phyloP scores from a whole-genome alignment of 1,140 invertebrate genomes.

The Papilio glaucus region DNA sequence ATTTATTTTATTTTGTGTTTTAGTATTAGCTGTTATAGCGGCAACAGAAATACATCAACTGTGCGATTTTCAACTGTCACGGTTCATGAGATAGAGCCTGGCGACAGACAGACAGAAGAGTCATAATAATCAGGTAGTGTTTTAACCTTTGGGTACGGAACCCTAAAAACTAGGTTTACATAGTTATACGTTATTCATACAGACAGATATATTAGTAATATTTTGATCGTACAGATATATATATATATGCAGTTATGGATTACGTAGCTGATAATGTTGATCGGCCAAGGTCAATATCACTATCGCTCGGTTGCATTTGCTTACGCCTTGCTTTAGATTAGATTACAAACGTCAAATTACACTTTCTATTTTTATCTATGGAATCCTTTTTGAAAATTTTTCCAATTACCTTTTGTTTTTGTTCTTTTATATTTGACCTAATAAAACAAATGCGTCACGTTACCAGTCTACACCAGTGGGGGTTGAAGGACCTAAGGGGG shows the following conservation, averaged over 20 bases:
- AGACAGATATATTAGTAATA: background rate
- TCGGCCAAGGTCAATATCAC: conserved; percentile 13
- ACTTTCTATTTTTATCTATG: conserved; percentile 23
- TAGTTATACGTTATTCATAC: background rate
- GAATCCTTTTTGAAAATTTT: background rate
- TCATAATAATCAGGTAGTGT: no score
- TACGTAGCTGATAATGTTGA: conserved; percentile 17
- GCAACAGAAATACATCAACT: no score
- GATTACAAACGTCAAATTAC: conserved; percentile 11
- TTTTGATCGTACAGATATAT: background rate
- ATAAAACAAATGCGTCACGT: background rate
- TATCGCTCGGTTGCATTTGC: conserved; percentile 2
- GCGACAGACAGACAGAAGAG: no score
- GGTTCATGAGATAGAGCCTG: no score
- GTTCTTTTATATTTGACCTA: background rate
- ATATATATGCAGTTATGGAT: background rate
- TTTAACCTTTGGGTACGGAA: no score
- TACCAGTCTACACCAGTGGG: no score
- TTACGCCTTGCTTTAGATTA: conserved; percentile 7
- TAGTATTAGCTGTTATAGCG: no score
- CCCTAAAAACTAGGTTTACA: no score
- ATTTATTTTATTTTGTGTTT: no score
- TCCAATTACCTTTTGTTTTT: background rate
- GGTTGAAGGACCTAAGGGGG: no score
- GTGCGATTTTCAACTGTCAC: no score